Percentiles rank a stretch among this genome's conserved stretches.
Conservation (phyloP, 2,113 vertebrate species). For the Polypterus senegalus region DNA sequence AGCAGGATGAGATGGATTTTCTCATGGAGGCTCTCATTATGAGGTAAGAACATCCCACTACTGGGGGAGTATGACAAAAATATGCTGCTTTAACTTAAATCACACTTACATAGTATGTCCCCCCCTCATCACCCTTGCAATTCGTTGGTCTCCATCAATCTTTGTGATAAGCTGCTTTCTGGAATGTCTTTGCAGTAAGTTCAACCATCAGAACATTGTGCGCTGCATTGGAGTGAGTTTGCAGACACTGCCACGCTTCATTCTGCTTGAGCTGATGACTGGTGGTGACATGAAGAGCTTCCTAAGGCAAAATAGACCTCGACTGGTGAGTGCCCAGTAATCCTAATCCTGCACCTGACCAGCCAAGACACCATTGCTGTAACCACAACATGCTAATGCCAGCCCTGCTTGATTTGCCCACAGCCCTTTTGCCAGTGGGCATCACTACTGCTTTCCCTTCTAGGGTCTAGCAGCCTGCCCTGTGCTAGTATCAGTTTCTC, state of each 20-base stretch:
- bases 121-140: background rate
- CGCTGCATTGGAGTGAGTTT: conserved; percentile 76
- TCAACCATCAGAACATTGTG: conserved; percentile 78
- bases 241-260: conserved; percentile 68
- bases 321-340: conserved; percentile 44
- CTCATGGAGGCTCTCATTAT: conserved; percentile 83
- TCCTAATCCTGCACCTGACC: too few species aligned
- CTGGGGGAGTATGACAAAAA: too few species aligned
- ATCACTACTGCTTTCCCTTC: too few species aligned
- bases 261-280: conserved; percentile 84
- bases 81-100: too few species aligned
- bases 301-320: conserved; percentile 69
- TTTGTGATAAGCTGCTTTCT: conserved; percentile 8
- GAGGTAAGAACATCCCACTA: conserved; percentile 43
- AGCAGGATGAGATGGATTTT: conserved; percentile 84
- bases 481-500: too few species aligned
- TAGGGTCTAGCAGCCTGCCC: too few species aligned
- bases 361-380: too few species aligned
- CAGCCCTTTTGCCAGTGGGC: too few species aligned
- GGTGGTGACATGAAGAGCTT: conserved; percentile 88
- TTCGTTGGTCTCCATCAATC: background rate
- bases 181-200: conserved; percentile 51
- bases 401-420: too few species aligned
- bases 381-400: too few species aligned
- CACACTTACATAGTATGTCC: background rate